A percentile compares a stretch with the other conserved stretches of the same genome.
Conservation (phyloP, 2,113 vertebrate species). For the Ailuropoda melanoleuca region DNA sequence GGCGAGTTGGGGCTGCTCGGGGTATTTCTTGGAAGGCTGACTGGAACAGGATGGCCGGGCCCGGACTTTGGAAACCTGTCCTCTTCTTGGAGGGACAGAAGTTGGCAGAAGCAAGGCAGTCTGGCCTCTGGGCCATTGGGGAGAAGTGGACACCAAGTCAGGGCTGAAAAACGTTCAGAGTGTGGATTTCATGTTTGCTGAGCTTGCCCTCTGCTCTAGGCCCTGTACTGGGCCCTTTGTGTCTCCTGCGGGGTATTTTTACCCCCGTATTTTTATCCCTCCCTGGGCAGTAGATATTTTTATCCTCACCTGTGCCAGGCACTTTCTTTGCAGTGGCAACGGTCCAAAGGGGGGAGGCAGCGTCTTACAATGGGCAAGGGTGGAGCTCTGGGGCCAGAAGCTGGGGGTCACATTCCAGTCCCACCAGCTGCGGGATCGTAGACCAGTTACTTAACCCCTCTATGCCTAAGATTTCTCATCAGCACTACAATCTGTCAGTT, state of each 20-base stretch:
- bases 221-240: no score
- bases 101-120: not conserved
- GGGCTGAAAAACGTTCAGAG: no score
- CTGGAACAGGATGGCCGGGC: not conserved
- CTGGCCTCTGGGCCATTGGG: not conserved
- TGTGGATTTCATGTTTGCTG: not conserved
- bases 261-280: not conserved
- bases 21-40: not conserved
- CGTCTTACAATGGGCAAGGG: not conserved
- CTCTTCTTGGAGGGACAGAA: not conserved
- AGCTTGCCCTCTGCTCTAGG: no score
- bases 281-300: not conserved
- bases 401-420: not conserved
- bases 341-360: no score
- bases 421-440: not conserved
- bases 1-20: not conserved
- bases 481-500: not conserved
- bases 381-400: not conserved
- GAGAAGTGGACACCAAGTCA: rapidly evolving
- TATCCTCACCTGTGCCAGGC: not conserved
- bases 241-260: not conserved
- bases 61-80: not conserved
- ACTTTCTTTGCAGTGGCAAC: not conserved
- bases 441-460: not conserved
- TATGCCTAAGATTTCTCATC: not conserved